Evolutionary conservation across 2,113 vertebrate species (phyloP).

Genomic region (Mugil cephalus): DNA sequence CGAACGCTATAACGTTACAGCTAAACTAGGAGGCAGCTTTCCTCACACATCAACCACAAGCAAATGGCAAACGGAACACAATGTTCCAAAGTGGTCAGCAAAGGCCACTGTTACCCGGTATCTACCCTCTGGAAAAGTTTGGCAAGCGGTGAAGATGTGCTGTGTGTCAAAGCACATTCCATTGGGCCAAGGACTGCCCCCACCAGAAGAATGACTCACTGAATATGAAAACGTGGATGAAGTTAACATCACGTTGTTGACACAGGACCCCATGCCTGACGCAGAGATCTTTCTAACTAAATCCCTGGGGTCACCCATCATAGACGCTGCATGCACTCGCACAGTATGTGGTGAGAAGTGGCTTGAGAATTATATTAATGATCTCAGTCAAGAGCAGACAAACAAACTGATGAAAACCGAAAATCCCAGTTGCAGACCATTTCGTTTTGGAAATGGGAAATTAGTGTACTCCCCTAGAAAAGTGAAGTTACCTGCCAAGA

Average conservation of each 20-base stretch:
- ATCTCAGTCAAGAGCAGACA: background rate
- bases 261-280: background rate
- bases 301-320: conserved; percentile 3
- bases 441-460: background rate
- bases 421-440: background rate
- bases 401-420: background rate
- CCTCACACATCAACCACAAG: background rate
- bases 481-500: background rate
- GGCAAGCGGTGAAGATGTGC: background rate
- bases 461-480: background rate
- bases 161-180: background rate
- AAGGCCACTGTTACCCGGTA: background rate
- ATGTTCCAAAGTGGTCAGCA: background rate
- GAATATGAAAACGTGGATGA: background rate
- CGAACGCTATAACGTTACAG: no score
- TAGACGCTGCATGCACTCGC: background rate
- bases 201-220: background rate
- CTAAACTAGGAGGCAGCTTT: background rate
- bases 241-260: background rate
- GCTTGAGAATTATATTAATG: background rate
- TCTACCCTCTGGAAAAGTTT: background rate
- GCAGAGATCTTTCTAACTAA: background rate
- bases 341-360: background rate
- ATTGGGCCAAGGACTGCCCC: background rate
- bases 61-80: no score